A percentile compares a stretch with the other conserved stretches of the same genome.
Evolutionary conservation across 1,140 invertebrate species (phyloP).

Genomic region (Sycobia sp.): DNA sequence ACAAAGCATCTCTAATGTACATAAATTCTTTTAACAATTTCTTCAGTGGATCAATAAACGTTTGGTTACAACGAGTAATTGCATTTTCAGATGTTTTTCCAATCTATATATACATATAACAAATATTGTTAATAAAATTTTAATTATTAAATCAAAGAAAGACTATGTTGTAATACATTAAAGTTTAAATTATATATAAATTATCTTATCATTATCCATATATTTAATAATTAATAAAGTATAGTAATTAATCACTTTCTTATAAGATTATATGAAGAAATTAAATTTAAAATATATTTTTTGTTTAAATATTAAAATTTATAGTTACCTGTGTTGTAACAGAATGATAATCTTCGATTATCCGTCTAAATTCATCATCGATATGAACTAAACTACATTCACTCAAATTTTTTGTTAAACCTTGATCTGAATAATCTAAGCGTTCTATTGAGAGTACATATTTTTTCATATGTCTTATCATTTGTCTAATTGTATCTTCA

Average conservation of each 20-base stretch:
- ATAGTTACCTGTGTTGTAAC: conserved; percentile 52
- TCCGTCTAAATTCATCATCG: conserved; percentile 51
- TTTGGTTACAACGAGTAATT: conserved; percentile 46
- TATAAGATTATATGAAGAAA: too few species aligned
- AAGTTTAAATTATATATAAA: conserved; percentile 7
- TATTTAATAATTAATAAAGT: background rate
- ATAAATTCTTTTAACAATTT: conserved; percentile 55
- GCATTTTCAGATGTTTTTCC: conserved; percentile 53
- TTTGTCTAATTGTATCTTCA: conserved; percentile 51
- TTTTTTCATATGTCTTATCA: conserved; percentile 58
- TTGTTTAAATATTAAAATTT: too few species aligned
- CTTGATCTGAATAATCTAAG: conserved; percentile 51
- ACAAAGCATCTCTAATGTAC: conserved; percentile 46
- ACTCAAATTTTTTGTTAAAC: conserved; percentile 53
- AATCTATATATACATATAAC: conserved; percentile 39
- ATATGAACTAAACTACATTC: conserved; percentile 50
- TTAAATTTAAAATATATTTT: background rate
- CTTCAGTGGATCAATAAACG: conserved; percentile 58
- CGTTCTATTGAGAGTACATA: conserved; percentile 49
- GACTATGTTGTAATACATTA: background rate
- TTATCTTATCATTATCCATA: conserved; percentile 7
- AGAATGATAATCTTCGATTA: conserved; percentile 58
- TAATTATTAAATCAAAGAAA: background rate
- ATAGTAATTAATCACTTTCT: too few species aligned
- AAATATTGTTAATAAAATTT: background rate